Conservation (phyloP, 2,888 invertebrate species). For the Myathropa florea region DNA sequence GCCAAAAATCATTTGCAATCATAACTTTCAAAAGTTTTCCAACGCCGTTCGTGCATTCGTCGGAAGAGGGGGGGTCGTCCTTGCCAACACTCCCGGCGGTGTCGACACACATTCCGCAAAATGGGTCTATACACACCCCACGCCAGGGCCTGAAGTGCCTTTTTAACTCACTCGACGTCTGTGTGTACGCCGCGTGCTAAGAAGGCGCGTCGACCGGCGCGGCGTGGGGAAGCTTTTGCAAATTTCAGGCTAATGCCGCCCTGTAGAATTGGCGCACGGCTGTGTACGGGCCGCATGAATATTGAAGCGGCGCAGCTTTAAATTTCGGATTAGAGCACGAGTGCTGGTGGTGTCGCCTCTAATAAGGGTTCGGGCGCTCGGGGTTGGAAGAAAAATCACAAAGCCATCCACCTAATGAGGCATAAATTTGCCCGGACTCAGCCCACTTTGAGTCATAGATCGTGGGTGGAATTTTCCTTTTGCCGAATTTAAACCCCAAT, state of each 20-base stretch:
- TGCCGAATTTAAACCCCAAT: constrained; percentile 35
- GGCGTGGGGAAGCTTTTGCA: constrained; percentile 2
- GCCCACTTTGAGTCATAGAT: background rate
- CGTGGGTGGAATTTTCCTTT: background rate
- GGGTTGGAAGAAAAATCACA: constrained; percentile 16
- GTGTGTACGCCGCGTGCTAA: constrained; percentile 17
- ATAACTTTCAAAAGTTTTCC: constrained; percentile 50
- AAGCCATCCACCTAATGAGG: constrained; percentile 54
- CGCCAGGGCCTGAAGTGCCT: background rate
- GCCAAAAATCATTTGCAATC: constrained; percentile 56
- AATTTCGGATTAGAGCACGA: constrained; percentile 8
- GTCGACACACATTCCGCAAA: constrained; percentile 30
- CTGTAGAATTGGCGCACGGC: constrained; percentile 9
- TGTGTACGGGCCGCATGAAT: constrained; percentile 18
- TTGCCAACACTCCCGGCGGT: constrained; percentile 9
- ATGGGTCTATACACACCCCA: constrained; percentile 11
- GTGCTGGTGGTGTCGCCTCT: constrained; percentile 1
- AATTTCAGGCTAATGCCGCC: constrained; percentile 47
- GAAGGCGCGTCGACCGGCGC: background rate
- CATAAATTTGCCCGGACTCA: constrained; percentile 32
- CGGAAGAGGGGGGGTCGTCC: background rate
- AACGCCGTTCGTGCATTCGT: constrained; percentile 17
- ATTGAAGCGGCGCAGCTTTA: constrained; percentile 42
- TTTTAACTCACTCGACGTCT: constrained; percentile 15
- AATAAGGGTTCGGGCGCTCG: background rate